phyloP scores from a whole-genome alignment of 2,797 vertebrate species.

The Holocentrus rufus region DNA sequence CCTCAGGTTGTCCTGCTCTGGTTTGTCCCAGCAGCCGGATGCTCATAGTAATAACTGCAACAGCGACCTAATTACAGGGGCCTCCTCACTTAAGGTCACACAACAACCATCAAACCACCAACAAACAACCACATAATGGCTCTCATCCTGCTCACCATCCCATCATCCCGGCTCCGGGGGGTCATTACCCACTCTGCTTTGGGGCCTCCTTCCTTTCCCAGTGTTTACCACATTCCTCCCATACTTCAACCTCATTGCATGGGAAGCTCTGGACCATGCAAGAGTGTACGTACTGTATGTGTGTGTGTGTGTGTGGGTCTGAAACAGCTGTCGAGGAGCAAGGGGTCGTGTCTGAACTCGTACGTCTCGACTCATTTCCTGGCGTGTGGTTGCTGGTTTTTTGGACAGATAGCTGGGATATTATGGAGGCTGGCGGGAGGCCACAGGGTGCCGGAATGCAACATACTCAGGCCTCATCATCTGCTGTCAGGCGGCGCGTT shows the following conservation, averaged over 20 bases:
- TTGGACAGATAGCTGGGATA: background rate
- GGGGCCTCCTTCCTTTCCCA: slow-evolving; percentile 70
- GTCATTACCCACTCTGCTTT: slow-evolving; percentile 76
- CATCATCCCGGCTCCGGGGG: slow-evolving; percentile 61
- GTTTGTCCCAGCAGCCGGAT: slow-evolving; percentile 48
- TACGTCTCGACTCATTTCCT: slow-evolving; percentile 56
- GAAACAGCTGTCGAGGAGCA: slow-evolving; percentile 65
- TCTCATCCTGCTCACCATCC: slow-evolving; percentile 75
- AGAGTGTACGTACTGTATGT: slow-evolving; percentile 19
- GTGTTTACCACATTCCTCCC: slow-evolving; percentile 79
- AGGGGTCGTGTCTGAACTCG: slow-evolving; percentile 57
- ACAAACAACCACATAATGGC: slow-evolving; percentile 79
- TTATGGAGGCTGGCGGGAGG: slow-evolving; percentile 22
- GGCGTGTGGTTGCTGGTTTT: slow-evolving; percentile 21
- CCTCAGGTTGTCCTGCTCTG: slow-evolving; percentile 21
- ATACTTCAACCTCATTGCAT: slow-evolving; percentile 70
- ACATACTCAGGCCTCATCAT: slow-evolving; percentile 32
- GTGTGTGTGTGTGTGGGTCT: slow-evolving; percentile 31
- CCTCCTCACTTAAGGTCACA: slow-evolving; percentile 60
- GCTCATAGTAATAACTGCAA: slow-evolving; percentile 50
- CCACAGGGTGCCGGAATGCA: slow-evolving; percentile 21
- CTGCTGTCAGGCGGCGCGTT: slow-evolving; percentile 13
- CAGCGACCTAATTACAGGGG: slow-evolving; percentile 72
- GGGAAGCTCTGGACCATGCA: slow-evolving; percentile 57
- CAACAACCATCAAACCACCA: slow-evolving; percentile 64